These are phyloP conservation scores for Balaenoptera acutorostrata DNA, from an alignment of 2,113 vertebrate species.

Conservation along the genomic window DNA sequence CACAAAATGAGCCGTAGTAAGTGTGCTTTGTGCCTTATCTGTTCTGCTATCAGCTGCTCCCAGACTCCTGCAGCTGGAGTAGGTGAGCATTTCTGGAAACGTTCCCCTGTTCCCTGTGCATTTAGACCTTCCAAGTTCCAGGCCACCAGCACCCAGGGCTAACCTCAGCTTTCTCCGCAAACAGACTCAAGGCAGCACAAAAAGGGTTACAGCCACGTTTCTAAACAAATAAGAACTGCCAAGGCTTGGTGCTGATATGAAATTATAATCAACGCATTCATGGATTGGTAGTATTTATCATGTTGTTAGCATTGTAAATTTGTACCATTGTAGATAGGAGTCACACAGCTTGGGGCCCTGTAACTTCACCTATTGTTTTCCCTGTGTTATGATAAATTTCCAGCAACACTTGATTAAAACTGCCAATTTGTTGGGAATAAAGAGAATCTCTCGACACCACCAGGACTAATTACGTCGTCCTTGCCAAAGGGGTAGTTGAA, in stretches of 20 bases:
- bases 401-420: conserved; percentile 86
- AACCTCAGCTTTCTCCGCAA: not conserved
- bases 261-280: conserved; percentile 72
- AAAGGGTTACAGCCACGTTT: conserved; percentile 40
- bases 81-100: not conserved
- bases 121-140: not conserved
- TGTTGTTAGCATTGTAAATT: conserved; percentile 78
- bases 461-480: conserved; percentile 86
- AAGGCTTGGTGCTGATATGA: conserved; percentile 61
- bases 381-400: conserved; percentile 83
- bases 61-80: not conserved
- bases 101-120: not conserved
- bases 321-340: conserved; percentile 74
- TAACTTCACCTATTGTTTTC: conserved; percentile 83
- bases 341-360: conserved; percentile 73
- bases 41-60: not conserved
- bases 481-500: conserved; percentile 88
- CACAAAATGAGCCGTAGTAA: rapidly evolving
- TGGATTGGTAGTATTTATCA: conserved; percentile 75
- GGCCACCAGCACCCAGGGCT: not conserved
- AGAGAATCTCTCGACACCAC: conserved; percentile 84
- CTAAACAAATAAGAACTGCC: conserved; percentile 69
- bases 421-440: conserved; percentile 85
- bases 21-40: not conserved
- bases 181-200: not conserved